Base-by-base conservation (phyloP, 1,140 invertebrate species). In the Anastrepha obliqua region DNA sequence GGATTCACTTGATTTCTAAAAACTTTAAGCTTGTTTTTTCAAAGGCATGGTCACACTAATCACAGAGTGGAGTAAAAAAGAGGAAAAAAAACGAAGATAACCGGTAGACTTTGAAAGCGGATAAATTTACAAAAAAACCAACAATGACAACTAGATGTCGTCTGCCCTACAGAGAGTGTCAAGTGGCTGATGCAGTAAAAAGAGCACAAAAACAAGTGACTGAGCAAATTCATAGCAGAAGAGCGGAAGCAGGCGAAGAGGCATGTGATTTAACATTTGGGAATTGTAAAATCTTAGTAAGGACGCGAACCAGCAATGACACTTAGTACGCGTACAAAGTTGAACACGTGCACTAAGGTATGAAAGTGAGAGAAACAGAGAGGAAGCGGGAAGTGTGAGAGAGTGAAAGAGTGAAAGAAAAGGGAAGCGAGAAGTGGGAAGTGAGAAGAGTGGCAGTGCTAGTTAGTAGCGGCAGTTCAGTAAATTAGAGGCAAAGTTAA, bases 401-500 rank as follows among this genome's bases (percentile, higher is more conserved):
- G 60, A 8, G 15, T 17, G 15, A 62, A 62, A 13, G 64, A 67
- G 20, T n/a, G 64, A 8, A 29, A 67, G 64, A 29, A 9, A 29
- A 42, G 15, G 62, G 3, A 3, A 20, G 64, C 29, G 9, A 67
- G 9, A 8, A 15, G 11, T 11, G 64, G 13, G 8, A 42, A 39
- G 29, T 42, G 44, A 0, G 20, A 6, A 58, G 74, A 81, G 74
- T 55, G 47, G 74, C n/a, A 51, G 15, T 81, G 74, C 74, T 81
- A 81, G 74, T 81, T 81, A 81, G 74, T 81, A 42, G 47, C 20
- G 74, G 74, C 74, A 81, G 47, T n/a, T 81, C 74, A 81, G 74
- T 81, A 81, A 81, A 81, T 81, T 81, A 81, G 74, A 81, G 74
- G 55, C 74, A 81, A 81, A 81, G 74, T 81, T 81, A 81, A 81